Evolutionary conservation across 2,888 invertebrate genomes (phyloP), one percentile per base, ranked within the genome.

Genomic region (Drosophila paracracens): DNA sequence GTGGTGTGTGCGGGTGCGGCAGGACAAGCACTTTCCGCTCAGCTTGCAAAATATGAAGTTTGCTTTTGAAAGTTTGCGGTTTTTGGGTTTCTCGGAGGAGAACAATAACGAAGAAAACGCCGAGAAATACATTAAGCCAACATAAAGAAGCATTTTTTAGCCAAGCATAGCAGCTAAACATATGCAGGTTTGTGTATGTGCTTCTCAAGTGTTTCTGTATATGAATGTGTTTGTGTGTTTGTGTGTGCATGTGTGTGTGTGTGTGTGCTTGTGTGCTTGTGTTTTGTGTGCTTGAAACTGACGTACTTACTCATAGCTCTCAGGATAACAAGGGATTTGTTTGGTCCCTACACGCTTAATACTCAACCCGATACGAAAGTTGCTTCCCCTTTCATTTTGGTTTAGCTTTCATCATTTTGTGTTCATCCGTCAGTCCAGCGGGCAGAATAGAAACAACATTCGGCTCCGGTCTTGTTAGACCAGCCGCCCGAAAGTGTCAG

Each of bases 11-110:
- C 27, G 35, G 35, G 43, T 40, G 40, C 11, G 21, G 67, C 50
- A 50, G 63, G 65, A 54, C 46, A 64, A 74, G 75, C 69, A 77
- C 84, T 83, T 83, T 83, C 83, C 83, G 82, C 82, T 82, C 83
- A 83, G 83, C 79, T 83, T 83, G 78, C 82, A 83, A 83, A 83
- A 83, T 83, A 83, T 83, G 84, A 83, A 83, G 83, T 83, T 83
- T 83, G 80, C 82, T 76, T 83, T 83, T 74, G 80, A 82, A 83
- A 83, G 80, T 83, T 83, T 83, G 84, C 70, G 83, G 83, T 83
- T 83, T 81, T 83, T 78, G 78, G 81, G 74, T 80, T 83, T 82
- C 84, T 82, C 69, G 74, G 57, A 33, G 73, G 72, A 73, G 69
- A 83, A 83, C 79, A 80, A 83, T 83, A 76, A 46, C 46, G 46